These are phyloP conservation scores for Masnerella sp. DNA, from an alignment of 2,888 invertebrate genomes.

Conservation along the genomic window DNA sequence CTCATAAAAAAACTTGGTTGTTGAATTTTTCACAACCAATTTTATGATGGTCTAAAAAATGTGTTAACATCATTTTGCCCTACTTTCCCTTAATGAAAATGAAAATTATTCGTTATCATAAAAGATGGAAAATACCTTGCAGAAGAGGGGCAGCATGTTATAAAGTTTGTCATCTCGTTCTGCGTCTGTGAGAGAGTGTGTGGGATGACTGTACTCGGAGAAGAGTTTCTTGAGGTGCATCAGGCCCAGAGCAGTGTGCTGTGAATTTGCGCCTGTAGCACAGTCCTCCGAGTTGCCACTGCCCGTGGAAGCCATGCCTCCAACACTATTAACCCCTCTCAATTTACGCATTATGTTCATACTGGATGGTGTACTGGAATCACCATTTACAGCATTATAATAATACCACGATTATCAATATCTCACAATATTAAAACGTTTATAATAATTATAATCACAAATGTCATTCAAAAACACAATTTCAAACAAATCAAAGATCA, in stretches of 20 bases:
- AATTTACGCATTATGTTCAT: constrained; percentile 97
- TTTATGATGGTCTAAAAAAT: too few species aligned
- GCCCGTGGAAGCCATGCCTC: constrained; percentile 78
- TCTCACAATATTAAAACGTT: too few species aligned
- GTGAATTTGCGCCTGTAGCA: constrained; percentile 82
- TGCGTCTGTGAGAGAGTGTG: constrained; percentile 86
- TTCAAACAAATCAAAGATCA: too few species aligned
- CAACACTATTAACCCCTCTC: constrained; percentile 80
- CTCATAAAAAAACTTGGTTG: too few species aligned
- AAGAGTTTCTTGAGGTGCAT: constrained; percentile 98
- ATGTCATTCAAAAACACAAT: too few species aligned
- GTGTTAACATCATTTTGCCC: too few species aligned
- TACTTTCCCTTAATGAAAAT: too few species aligned
- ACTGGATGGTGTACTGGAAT: constrained; percentile 64
- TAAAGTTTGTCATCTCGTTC: constrained; percentile 96
- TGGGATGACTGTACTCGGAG: constrained; percentile 94
- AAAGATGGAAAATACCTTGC: constrained; percentile 84
- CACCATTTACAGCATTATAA: too few species aligned
- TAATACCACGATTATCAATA: too few species aligned
- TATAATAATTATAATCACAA: too few species aligned
- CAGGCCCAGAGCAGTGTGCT: constrained; percentile 92
- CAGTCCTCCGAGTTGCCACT: constrained; percentile 80
- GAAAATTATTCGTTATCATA: too few species aligned
- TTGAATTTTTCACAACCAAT: too few species aligned
- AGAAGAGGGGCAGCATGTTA: constrained; percentile 98